Conservation (phyloP, 2,113 vertebrate species). For the Paratilapia polleni region DNA sequence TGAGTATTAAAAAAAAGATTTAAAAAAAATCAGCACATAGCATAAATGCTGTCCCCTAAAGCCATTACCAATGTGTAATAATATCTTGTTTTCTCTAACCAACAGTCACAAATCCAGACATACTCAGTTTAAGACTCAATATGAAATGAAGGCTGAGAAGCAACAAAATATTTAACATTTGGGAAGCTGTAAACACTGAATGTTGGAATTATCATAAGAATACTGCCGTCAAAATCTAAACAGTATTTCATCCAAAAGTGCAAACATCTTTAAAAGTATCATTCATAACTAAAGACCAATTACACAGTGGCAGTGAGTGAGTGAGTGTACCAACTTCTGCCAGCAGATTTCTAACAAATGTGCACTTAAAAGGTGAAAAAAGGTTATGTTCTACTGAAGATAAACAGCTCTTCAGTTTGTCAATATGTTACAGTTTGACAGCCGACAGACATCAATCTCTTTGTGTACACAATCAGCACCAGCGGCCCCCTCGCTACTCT, state of each 20-base stretch:
- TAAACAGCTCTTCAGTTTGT: conserved; percentile 1
- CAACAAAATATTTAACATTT: not conserved
- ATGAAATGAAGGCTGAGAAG: not conserved
- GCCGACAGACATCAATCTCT: conserved; percentile 41
- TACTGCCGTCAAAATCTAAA: not conserved
- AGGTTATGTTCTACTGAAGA: not conserved
- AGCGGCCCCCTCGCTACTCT: not conserved
- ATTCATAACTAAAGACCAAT: not conserved
- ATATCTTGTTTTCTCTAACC: not conserved
- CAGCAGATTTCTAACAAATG: conserved; percentile 8
- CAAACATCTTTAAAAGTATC: not conserved
- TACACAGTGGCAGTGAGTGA: not conserved
- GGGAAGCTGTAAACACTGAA: not conserved
- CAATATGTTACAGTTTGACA: not conserved
- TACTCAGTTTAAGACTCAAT: not conserved
- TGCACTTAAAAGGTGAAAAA: not conserved
- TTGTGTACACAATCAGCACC: not conserved
- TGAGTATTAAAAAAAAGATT: not conserved
- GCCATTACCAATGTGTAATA: not conserved
- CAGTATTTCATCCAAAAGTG: not conserved
- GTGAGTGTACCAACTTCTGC: not conserved
- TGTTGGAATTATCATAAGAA: not conserved
- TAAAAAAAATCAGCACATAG: too few species aligned
- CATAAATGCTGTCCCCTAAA: not conserved
- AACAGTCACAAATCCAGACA: not conserved